Conservation (phyloP, 2,888 invertebrate genomes). For the Antheraea assamensis region DNA sequence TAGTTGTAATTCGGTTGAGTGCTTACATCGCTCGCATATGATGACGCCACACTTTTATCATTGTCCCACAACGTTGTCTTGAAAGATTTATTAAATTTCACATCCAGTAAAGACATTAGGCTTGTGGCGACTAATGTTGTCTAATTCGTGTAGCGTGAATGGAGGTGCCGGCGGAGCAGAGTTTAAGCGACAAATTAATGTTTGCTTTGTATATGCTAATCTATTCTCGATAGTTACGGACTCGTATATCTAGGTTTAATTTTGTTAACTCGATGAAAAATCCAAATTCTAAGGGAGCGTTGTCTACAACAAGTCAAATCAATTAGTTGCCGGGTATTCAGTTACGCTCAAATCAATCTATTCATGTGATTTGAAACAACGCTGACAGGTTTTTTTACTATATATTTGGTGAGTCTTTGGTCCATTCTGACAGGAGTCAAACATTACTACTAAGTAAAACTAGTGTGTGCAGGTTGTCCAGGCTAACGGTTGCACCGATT, state of each 20-base stretch:
- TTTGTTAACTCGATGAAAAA: neutral
- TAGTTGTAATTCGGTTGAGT: too few species aligned
- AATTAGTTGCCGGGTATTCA: neutral
- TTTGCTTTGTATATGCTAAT: slow-evolving; percentile 53
- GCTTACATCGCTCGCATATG: too few species aligned
- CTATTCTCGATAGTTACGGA: slow-evolving; percentile 29
- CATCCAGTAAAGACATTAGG: slow-evolving; percentile 7
- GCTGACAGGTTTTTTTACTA: neutral
- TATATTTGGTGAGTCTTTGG: neutral
- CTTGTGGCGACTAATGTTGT: slow-evolving; percentile 34
- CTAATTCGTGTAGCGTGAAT: slow-evolving; percentile 56
- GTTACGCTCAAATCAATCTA: neutral
- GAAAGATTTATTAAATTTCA: neutral
- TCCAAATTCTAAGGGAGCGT: neutral
- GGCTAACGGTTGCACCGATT: too few species aligned
- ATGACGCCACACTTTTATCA: too few species aligned
- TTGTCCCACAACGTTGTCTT: too few species aligned
- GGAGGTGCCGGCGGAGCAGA: slow-evolving; percentile 47
- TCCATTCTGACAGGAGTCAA: too few species aligned
- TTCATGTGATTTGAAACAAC: neutral
- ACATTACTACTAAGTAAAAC: too few species aligned
- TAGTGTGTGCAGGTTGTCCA: too few species aligned
- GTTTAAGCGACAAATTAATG: slow-evolving; percentile 62
- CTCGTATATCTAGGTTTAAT: neutral
- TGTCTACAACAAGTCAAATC: neutral